Evolutionary conservation across 2,888 invertebrate genomes (phyloP).

Genomic region (Tuta absoluta): DNA sequence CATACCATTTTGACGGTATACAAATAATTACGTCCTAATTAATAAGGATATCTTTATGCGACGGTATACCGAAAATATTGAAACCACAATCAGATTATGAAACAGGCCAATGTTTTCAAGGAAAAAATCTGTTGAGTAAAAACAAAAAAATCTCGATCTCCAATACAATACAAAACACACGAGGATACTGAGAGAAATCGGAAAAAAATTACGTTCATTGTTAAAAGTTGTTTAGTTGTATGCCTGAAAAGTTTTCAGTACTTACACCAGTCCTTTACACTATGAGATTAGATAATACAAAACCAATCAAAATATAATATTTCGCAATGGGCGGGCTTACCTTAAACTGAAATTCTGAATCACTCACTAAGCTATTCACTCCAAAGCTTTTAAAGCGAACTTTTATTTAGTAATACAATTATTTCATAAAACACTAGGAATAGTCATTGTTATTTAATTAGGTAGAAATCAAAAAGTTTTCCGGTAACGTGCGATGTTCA

Average conservation of each 20-base stretch:
- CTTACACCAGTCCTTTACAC: too few relatives aligned
- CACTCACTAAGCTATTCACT: constrained; percentile 62
- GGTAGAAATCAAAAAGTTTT: constrained; percentile 2
- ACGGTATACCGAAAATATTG: too few relatives aligned
- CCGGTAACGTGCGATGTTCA: constrained; percentile 23
- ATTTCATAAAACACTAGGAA: not conserved
- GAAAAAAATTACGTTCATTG: not conserved
- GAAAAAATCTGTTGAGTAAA: not conserved
- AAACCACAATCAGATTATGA: not conserved
- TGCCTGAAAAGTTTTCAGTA: not conserved
- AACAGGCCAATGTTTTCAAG: not conserved
- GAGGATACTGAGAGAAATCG: not conserved
- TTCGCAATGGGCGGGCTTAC: constrained; percentile 46
- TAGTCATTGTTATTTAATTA: not conserved
- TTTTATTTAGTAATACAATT: not conserved
- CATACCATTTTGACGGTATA: too few relatives aligned
- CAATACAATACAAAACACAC: too few relatives aligned
- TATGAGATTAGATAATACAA: not conserved
- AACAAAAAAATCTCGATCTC: not conserved
- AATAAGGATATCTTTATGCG: too few relatives aligned
- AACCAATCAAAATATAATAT: not conserved
- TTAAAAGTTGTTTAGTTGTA: not conserved
- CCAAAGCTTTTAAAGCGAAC: constrained; percentile 31
- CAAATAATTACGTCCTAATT: too few relatives aligned
- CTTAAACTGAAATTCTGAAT: constrained; percentile 53